Base-by-base conservation (phyloP, 2,888 invertebrate genomes). In the Beris morrisii region DNA sequence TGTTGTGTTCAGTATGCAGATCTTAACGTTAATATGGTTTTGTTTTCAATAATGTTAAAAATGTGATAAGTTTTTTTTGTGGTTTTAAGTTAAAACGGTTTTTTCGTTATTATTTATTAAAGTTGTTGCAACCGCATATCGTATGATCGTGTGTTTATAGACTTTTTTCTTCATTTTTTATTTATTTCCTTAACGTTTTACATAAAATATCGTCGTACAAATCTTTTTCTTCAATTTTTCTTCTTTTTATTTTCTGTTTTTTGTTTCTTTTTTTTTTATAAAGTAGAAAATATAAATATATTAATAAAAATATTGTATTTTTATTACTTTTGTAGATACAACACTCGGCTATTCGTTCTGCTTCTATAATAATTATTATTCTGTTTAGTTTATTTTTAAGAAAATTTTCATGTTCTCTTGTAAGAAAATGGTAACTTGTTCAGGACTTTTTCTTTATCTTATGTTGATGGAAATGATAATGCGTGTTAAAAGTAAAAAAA, bases 101-200 rank as follows among this genome's bases (percentile, higher is more conserved):
- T 11, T 48, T 15, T 48, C 6, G 5, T 15, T n/a, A 11, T 3
- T 15, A 53, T n/a, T n/a, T 53, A 28, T 28, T 53, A 22, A 22
- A 52, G 15, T 30, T 45, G 44, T 45, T 45, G 22, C 31, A 45
- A 58, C 52, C 67, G 64, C 64, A 59, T 67, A 67, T 67, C 66
- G 66, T 67, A 63, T 56, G 66, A 61, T 67, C 66, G 66, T 67
- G 66, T 67, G 63, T 67, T 58, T 45, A 48, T 15, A 48, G 15
- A 48, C n/a, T 48, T 48, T 48, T 12, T 48, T 48, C 15, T 15
- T 53, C 12, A 53, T 53, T 28, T 53, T 53, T 22, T 53, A 53
- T 12, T 53, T 53, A 22, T 53, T 53, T 53, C 53, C 13, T 22
- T 15, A 13, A 15, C 48, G 13, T 48, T 48, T 48, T 48, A 15